Percentiles rank a stretch among this genome's conserved stretches.
phyloP scores from a whole-genome alignment of 2,113 vertebrate species.

The Mola mola region DNA sequence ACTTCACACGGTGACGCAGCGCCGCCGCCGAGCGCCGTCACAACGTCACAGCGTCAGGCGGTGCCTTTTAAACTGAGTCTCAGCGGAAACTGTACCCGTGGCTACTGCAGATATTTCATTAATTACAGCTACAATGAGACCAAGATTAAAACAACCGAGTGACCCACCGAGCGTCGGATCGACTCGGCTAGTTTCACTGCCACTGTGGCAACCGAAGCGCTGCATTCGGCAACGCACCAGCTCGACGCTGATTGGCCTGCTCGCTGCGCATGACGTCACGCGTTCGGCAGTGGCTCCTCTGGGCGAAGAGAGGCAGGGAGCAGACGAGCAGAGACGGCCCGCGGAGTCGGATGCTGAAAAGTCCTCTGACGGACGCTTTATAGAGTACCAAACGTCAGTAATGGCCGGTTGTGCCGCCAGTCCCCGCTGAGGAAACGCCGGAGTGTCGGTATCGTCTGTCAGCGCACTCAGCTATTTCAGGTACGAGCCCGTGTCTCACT shows the following conservation, averaged over 20 bases:
- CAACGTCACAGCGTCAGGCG: not conserved
- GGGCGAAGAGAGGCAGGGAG: slow-evolving; percentile 1
- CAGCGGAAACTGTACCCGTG: too few relatives aligned
- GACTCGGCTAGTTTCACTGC: slow-evolving; percentile 38
- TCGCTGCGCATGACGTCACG: slow-evolving; percentile 32
- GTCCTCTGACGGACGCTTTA: not conserved
- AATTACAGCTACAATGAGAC: too few relatives aligned
- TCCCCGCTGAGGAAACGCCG: slow-evolving; percentile 20
- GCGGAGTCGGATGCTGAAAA: not conserved
- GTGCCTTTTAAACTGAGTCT: not conserved
- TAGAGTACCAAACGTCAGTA: not conserved
- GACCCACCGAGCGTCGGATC: too few relatives aligned
- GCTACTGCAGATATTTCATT: too few relatives aligned
- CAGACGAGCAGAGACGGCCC: not conserved
- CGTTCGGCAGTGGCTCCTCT: not conserved
- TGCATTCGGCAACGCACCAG: slow-evolving; percentile 24
- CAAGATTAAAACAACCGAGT: too few relatives aligned
- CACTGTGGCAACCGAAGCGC: slow-evolving; percentile 44
- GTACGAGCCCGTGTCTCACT: slow-evolving; percentile 42
- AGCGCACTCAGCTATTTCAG: slow-evolving; percentile 19
- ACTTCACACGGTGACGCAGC: slow-evolving; percentile 45
- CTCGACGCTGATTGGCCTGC: slow-evolving; percentile 62
- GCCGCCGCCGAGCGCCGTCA: slow-evolving; percentile 4
- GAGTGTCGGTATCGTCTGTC: slow-evolving; percentile 24
- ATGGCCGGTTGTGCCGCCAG: slow-evolving; percentile 7